These are phyloP conservation scores for Tursiops truncatus DNA, from an alignment of 2,113 vertebrate genomes.

Conservation along the genomic window DNA sequence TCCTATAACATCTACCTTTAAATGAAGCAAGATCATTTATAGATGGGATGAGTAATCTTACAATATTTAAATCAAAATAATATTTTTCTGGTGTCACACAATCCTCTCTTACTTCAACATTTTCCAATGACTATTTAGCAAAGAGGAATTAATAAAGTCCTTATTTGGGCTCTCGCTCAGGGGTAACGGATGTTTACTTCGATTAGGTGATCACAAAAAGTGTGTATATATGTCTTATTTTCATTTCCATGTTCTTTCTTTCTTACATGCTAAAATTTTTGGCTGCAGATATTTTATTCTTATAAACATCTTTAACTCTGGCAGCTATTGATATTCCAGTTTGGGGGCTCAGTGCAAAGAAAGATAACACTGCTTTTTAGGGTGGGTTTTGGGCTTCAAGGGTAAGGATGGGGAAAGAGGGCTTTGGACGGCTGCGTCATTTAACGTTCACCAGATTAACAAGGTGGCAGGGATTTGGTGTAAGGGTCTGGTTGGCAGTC, in stretches of 20 bases:
- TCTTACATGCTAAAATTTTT: neutral
- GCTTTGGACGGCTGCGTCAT: neutral
- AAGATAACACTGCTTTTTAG: neutral
- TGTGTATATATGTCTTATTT: neutral
- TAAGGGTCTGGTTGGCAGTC: neutral
- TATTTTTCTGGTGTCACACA: neutral
- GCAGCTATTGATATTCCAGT: neutral
- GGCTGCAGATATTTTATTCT: neutral
- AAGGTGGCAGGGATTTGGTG: accelerated
- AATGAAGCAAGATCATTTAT: neutral
- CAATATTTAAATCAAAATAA: neutral
- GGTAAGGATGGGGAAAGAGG: neutral
- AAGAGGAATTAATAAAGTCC: neutral
- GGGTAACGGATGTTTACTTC: neutral
- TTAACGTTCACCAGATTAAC: neutral
- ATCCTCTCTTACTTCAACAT: neutral
- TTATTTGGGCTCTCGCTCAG: neutral
- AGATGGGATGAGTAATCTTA: neutral
- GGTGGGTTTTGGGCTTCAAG: neutral
- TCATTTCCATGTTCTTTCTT: neutral
- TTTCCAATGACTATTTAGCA: neutral
- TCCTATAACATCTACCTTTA: neutral
- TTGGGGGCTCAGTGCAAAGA: neutral
- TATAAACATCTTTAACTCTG: neutral
- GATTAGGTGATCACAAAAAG: neutral